Evolutionary conservation across 2,797 vertebrate genomes (phyloP), one percentile per base, ranked within the genome.

Genomic region (Mareca penelope): DNA sequence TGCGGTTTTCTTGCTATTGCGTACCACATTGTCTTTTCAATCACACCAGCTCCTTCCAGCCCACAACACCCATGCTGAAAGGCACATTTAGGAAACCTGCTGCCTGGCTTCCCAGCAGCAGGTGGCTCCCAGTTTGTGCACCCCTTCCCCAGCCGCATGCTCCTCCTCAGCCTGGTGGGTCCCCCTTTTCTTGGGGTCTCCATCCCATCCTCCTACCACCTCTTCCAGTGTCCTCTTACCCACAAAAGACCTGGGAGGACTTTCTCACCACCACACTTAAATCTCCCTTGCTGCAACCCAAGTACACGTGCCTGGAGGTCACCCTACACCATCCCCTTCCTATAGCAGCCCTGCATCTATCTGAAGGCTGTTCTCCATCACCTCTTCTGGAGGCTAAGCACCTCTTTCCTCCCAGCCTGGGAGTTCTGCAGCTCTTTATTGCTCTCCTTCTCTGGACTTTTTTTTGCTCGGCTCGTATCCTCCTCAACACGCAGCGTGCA

Each of bases 121-220:
- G 48, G n/a, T 63, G 28, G 52, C 37, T 24, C 31, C 5, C 23
- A 5, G 37, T 9, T 22, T 72, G 15, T 3, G 0, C 17, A 37
- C 31, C 31, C 65, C 31, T 88, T 88, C 48, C 55, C 57, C 6
- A 44, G 1, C 37, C 33, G 7, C 1, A 2, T 0, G 1, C 8
- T 39, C 75, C 23, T 39, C 65, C 57, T 73, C 52, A 50, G 37
- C 52, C 40, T 24, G 1, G 8, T 12, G 48, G 18, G 31, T 39
- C 52, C 12, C n/a, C n/a, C 65, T 9, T 35, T 8, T 7, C 18
- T 0, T 65, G 35, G n/a, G 19, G 17, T 35, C 48, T 57, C 15
- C 17, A n/a, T n/a, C 55, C 31, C 53, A 85, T 10, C 39, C 39
- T 64, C 6, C 5, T 35, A 70, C 24, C 52, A 55, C 15, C 31